A percentile compares a stretch with the other conserved stretches of the same genome.
Conservation (phyloP, 1,140 invertebrate species). For the Heliothis virescens region DNA sequence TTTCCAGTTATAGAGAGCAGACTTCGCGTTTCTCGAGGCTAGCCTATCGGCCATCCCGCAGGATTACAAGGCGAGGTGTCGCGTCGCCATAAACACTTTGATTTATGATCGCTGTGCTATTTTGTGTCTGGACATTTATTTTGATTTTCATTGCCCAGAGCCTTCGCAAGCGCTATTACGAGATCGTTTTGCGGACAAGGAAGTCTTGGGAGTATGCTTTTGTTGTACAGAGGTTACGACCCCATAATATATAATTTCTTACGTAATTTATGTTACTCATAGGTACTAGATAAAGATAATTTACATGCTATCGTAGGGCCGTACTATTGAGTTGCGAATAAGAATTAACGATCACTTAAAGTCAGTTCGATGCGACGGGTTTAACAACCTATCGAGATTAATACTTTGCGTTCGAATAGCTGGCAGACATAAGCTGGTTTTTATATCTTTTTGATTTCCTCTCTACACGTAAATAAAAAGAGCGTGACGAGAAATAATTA, state of each 20-base stretch:
- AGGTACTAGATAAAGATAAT: slow-evolving; percentile 21
- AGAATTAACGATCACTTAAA: slow-evolving; percentile 36
- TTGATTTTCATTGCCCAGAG: slow-evolving; percentile 56
- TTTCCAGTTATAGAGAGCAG: slow-evolving; percentile 50
- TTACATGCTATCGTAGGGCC: slow-evolving; percentile 23
- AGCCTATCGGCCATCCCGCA: slow-evolving; percentile 39
- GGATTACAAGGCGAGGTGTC: slow-evolving; percentile 48
- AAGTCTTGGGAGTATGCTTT: slow-evolving; percentile 32
- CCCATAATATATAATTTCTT: slow-evolving; percentile 31
- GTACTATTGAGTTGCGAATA: slow-evolving; percentile 36
- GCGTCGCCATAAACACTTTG: slow-evolving; percentile 61
- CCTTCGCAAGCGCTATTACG: slow-evolving; percentile 35
- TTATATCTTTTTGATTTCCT: slow-evolving; percentile 34
- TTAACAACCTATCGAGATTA: slow-evolving; percentile 35
- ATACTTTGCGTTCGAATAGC: slow-evolving; percentile 16
- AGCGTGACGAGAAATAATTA: slow-evolving; percentile 26
- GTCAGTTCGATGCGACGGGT: slow-evolving; percentile 23
- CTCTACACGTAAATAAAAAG: slow-evolving; percentile 19
- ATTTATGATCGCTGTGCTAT: slow-evolving; percentile 59
- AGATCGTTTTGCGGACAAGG: slow-evolving; percentile 42
- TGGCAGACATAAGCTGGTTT: slow-evolving; percentile 9
- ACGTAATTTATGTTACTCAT: slow-evolving; percentile 21
- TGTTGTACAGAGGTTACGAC: slow-evolving; percentile 25
- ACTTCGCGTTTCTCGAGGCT: slow-evolving; percentile 30
- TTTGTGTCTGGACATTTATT: slow-evolving; percentile 58